These are phyloP conservation scores for Chelonoidis abingdonii DNA, from an alignment of 2,113 vertebrate species.

Conservation along the genomic window DNA sequence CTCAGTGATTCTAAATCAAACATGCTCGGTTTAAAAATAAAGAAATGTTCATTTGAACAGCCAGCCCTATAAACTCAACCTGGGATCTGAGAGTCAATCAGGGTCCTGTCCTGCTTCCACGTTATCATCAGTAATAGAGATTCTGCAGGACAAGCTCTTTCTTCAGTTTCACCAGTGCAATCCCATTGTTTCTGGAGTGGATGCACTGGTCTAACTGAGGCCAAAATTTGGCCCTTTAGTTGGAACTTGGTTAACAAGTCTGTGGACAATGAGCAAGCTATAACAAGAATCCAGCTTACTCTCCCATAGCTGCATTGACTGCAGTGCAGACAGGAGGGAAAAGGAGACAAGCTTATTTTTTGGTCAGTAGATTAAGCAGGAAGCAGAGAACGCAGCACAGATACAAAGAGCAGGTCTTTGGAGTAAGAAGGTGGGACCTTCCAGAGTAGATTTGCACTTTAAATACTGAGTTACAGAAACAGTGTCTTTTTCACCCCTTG, in stretches of 20 bases:
- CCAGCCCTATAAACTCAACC: background rate
- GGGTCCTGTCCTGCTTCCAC: background rate
- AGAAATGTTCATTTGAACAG: background rate
- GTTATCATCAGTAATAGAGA: background rate
- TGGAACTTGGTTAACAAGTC: background rate
- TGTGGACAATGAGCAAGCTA: background rate
- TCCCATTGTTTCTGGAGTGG: background rate
- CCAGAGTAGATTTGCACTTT: conserved; percentile 50
- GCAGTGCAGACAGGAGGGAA: background rate
- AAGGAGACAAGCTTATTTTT: background rate
- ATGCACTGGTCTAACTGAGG: background rate
- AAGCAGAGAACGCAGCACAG: background rate
- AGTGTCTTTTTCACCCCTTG: conserved; percentile 46
- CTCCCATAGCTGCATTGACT: background rate
- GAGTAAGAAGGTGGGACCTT: background rate
- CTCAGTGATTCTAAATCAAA: background rate
- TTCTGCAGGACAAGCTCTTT: background rate
- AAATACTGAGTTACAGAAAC: conserved; percentile 5
- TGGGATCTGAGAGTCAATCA: background rate
- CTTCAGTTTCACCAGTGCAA: background rate
- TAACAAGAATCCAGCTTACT: background rate
- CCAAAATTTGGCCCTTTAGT: background rate
- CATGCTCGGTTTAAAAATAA: background rate
- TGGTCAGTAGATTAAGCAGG: background rate
- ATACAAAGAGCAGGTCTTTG: background rate